Base-by-base conservation (phyloP, 2,888 invertebrate species). In the Dasypolia templi region DNA sequence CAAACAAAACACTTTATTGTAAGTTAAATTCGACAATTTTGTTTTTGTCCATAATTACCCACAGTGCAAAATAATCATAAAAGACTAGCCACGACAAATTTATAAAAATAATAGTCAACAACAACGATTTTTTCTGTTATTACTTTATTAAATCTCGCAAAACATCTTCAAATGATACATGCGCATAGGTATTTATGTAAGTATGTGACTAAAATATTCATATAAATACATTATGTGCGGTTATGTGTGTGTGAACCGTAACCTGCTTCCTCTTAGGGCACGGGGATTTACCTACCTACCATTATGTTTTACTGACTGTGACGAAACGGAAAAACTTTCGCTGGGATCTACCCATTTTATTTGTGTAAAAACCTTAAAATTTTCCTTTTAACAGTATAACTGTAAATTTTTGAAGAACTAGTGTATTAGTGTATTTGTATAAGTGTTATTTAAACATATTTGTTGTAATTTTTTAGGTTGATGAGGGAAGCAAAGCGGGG, bases 271-370 rank as follows among this genome's bases (percentile, higher is more conserved):
- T 53, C n/a, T 32, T 79, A 79, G 3, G 58, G 46, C 51, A 39
- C 17, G 63, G 79, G 71, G 76, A 71, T 79, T 79, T 77, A 71
- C 79, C 51, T n/a, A 32, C 14, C n/a, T n/a, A n/a, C n/a, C n/a
- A n/a, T n/a, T n/a, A n/a, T n/a, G n/a, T n/a, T 4, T 39, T 39
- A 11, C 9, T n/a, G 12, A n/a, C n/a, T n/a, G 29, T 61, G 61
- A 70, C 70, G 19, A 32, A 39, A 32, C 29, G 59, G 77, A 75
- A 59, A 76, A 77, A 39, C 77, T 75, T 75, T 76, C 75, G 70
- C 69, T 55, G 32, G 7, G 19, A 39, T 19, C 49, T n/a, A 17
- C 39, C 29, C 32, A 59, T 44, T 59, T 32, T 29, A n/a, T 19
- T 44, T 44, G 4, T 6, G 51, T 66, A 77, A 77, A 75, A 77